phyloP scores from a whole-genome alignment of 1,140 invertebrate species.

The Pogonomyrmex barbatus region DNA sequence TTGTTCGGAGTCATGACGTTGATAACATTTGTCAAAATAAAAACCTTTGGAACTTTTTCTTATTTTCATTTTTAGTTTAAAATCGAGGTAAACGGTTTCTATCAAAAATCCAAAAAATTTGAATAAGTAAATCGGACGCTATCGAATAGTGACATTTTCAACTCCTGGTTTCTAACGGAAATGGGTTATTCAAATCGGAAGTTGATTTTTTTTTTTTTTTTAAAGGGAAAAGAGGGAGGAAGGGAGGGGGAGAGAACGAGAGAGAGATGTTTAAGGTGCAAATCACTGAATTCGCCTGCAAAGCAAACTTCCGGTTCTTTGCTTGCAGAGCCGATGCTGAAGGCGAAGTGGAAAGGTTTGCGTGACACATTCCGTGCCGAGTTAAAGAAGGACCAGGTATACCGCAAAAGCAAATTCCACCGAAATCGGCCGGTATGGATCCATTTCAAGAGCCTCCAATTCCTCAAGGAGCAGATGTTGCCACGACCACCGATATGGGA shows the following conservation, averaged over 20 bases:
- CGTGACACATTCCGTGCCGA: slow-evolving; percentile 85
- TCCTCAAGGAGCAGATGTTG: slow-evolving; percentile 84
- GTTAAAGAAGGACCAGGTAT: slow-evolving; percentile 84
- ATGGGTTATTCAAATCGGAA: too few relatives aligned
- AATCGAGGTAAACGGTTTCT: too few relatives aligned
- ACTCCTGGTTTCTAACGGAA: too few relatives aligned
- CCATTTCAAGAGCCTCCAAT: slow-evolving; percentile 83
- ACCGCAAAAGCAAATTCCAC: slow-evolving; percentile 80
- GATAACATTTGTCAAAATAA: too few relatives aligned
- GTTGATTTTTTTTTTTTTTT: too few relatives aligned
- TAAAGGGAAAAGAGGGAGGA: too few relatives aligned
- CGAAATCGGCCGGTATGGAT: slow-evolving; percentile 83
- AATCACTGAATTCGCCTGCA: background rate
- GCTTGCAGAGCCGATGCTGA: slow-evolving; percentile 81
- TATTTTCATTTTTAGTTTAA: too few relatives aligned
- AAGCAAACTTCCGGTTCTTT: background rate
- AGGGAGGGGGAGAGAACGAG: background rate
- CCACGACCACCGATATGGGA: slow-evolving; percentile 84
- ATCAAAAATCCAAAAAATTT: too few relatives aligned
- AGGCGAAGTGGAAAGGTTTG: slow-evolving; percentile 86
- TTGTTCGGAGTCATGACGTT: too few relatives aligned
- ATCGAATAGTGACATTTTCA: too few relatives aligned
- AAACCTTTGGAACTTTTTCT: too few relatives aligned
- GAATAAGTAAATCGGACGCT: too few relatives aligned
- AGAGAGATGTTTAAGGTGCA: background rate